Evolutionary conservation across 2,888 invertebrate genomes (phyloP).

Genomic region (Malthinus flaveolus): DNA sequence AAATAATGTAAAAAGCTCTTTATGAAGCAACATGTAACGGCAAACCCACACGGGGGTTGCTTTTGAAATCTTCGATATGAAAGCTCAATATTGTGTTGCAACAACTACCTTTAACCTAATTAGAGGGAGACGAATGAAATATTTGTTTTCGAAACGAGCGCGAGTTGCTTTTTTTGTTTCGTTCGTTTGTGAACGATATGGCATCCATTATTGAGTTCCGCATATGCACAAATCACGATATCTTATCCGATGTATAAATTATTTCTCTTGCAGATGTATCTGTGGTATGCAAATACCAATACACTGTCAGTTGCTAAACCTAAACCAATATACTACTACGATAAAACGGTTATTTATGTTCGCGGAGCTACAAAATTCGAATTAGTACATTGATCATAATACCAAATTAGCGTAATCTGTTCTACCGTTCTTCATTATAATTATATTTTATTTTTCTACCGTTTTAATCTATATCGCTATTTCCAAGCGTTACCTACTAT

Average conservation of each 20-base stretch:
- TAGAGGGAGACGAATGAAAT: slow-evolving; percentile 6
- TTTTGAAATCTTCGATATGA: slow-evolving; percentile 22
- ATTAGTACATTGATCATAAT: slow-evolving; percentile 40
- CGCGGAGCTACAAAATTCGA: slow-evolving; percentile 35
- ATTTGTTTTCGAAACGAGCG: not conserved
- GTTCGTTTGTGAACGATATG: slow-evolving; percentile 10
- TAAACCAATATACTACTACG: slow-evolving; percentile 36
- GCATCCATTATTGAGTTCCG: slow-evolving; percentile 20
- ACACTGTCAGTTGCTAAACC: slow-evolving; percentile 37
- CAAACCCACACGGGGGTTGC: slow-evolving; percentile 6
- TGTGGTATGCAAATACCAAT: slow-evolving; percentile 35
- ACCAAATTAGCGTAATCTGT: slow-evolving; percentile 39
- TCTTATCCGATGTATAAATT: slow-evolving; percentile 41
- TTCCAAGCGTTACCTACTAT: no score
- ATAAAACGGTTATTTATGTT: slow-evolving; percentile 40
- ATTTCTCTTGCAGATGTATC: slow-evolving; percentile 38
- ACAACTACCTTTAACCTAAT: slow-evolving; percentile 7
- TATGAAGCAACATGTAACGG: slow-evolving; percentile 11
- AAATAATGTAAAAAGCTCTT: not conserved
- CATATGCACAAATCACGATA: slow-evolving; percentile 38
- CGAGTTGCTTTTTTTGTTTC: slow-evolving; percentile 10
- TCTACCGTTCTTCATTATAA: slow-evolving; percentile 34
- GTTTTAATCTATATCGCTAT: no score
- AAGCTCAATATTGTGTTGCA: slow-evolving; percentile 12
- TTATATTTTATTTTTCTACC: slow-evolving; percentile 14